Evolutionary conservation across 1,140 invertebrate species (phyloP), one percentile per base, ranked within the genome.

Genomic region (Zaprionus ornatus): DNA sequence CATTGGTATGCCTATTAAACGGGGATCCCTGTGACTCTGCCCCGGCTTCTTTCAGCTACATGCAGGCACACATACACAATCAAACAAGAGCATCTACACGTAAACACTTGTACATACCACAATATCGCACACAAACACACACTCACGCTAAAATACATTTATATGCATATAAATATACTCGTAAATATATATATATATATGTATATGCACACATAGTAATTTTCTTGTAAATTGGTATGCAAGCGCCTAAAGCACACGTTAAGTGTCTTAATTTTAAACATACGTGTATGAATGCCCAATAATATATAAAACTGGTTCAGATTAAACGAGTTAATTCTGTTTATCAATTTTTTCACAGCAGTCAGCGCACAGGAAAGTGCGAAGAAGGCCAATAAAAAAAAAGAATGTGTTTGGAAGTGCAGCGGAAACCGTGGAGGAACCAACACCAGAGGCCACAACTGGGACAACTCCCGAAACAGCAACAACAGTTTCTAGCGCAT

Each of bases 331-430:
- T 45, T 45, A 45, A 45, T 6, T 37, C 6, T 55, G 32, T 45
- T 10, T n/a, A 21, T 45, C 0, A n/a, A 25, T 21, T 50, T 37
- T 71, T 73, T 69, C 72, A 40, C 74, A 86, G 83, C 79, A 80
- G 19, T 80, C 64, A 37, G 71, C 64, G 55, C 77, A 71, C 80
- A 77, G 73, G 77, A 74, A 73, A 77, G 74, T 68, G 35, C 77
- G 77, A 86, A 88, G 66, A 86, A 88, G 54, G 69, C 35, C 63
- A 72, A 42, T 50, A 67, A 80, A 80, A 80, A 88, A 79, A 80
- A 88, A 88, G 45, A 71, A 80, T 67, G 19, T 71, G 19, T 71
- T 64, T 59, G 60, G 54, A 71, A 75, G 37, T 59, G 54, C 42
- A 62, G 73, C 37, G 59, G 57, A 87, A 42, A 55, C 40, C 48